phyloP scores from a whole-genome alignment of 1,140 invertebrate genomes.

The Yoshiicerus persimilis region DNA sequence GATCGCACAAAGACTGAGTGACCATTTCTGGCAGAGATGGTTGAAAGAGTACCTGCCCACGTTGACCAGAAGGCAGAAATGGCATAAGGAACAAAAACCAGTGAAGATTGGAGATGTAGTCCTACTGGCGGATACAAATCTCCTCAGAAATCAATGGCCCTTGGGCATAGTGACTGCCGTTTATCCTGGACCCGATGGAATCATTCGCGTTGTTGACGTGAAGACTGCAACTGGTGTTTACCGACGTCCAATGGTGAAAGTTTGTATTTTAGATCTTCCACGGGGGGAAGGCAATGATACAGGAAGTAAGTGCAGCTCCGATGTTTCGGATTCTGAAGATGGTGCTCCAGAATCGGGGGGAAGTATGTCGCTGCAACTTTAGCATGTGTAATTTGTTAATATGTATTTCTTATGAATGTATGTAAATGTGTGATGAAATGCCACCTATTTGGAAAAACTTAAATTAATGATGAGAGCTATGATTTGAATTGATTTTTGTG shows the following conservation, averaged over 20 bases:
- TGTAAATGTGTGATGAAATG: no score
- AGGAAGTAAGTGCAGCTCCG: no score
- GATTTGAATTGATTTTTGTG: no score
- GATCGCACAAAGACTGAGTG: background rate
- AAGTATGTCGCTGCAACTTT: no score
- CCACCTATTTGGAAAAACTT: no score
- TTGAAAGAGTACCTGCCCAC: slow-evolving; percentile 27
- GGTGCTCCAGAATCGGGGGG: no score
- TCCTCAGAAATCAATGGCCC: slow-evolving; percentile 18
- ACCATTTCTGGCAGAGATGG: slow-evolving; percentile 36
- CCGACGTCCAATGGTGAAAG: background rate
- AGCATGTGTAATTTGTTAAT: no score
- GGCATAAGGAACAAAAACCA: background rate
- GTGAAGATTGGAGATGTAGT: slow-evolving; percentile 23
- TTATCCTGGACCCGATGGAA: slow-evolving; percentile 1
- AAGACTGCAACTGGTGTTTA: background rate
- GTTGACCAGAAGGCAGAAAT: slow-evolving; percentile 27
- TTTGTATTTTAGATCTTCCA: background rate
- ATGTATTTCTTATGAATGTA: no score
- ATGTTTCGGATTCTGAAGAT: no score
- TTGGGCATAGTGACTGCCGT: background rate
- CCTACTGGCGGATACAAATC: background rate
- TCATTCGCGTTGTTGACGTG: slow-evolving; percentile 1
- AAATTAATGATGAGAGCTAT: no score
- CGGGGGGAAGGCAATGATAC: background rate